phyloP scores from a whole-genome alignment of 2,113 vertebrate genomes.

The Calyptommatus sinebrachiatus region DNA sequence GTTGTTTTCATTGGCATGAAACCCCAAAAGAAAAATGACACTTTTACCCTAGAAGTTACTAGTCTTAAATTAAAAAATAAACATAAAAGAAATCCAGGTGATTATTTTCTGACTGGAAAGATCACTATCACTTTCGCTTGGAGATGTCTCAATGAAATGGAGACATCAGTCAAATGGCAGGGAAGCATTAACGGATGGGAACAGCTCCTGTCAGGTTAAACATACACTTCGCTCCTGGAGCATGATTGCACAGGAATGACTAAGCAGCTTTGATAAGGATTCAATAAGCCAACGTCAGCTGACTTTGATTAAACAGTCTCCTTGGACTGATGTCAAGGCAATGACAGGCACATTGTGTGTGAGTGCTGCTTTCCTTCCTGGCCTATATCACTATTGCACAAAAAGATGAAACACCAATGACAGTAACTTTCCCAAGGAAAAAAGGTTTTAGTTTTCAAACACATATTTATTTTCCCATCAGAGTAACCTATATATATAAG shows the following conservation, averaged over 20 bases:
- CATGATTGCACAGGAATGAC: slow-evolving; percentile 60
- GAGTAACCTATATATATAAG: neutral
- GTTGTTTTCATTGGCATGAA: slow-evolving; percentile 27
- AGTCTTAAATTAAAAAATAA: neutral
- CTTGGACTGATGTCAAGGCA: slow-evolving; percentile 40
- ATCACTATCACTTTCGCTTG: slow-evolving; percentile 51
- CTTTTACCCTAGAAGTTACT: neutral
- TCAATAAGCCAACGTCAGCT: slow-evolving; percentile 63
- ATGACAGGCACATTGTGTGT: slow-evolving; percentile 29
- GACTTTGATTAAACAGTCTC: slow-evolving; percentile 56
- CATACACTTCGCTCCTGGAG: slow-evolving; percentile 46
- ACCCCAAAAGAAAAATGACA: slow-evolving; percentile 20
- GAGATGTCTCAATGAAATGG: slow-evolving; percentile 53
- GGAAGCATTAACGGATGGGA: slow-evolving; percentile 52
- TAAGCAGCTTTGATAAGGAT: slow-evolving; percentile 63
- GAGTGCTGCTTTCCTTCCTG: neutral
- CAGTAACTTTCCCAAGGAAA: slow-evolving; percentile 39
- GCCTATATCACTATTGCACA: neutral
- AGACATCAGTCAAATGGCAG: slow-evolving; percentile 50
- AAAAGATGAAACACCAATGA: slow-evolving; percentile 24
- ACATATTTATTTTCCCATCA: neutral
- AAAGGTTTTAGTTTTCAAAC: slow-evolving; percentile 18
- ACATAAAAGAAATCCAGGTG: neutral
- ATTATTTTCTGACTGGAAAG: slow-evolving; percentile 3
- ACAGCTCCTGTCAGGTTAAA: slow-evolving; percentile 42